These are phyloP conservation scores for Odontocerum albicorne DNA, from an alignment of 2,888 invertebrate species.

Conservation along the genomic window DNA sequence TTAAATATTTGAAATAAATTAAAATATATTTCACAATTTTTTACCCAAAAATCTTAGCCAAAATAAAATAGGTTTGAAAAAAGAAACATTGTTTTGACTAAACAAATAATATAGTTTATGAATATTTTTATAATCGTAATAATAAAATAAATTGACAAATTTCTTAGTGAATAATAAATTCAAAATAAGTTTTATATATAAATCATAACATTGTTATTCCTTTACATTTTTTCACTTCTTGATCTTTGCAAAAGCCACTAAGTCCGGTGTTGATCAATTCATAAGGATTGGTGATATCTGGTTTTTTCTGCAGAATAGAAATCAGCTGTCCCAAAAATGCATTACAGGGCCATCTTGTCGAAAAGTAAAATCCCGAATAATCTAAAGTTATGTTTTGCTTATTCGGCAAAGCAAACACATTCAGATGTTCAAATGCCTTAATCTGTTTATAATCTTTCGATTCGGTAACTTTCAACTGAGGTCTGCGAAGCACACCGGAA, in stretches of 20 bases:
- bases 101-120: no score
- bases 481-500: constrained; percentile 7
- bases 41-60: no score
- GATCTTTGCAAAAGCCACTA: constrained; percentile 41
- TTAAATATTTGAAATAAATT: no score
- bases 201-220: constrained; percentile 18
- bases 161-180: no score
- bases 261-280: constrained; percentile 40
- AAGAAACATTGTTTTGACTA: no score
- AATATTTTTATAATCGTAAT: no score
- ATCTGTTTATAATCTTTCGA: constrained; percentile 20
- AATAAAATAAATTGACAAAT: no score
- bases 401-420: constrained; percentile 40
- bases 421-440: constrained; percentile 22
- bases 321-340: constrained; percentile 48
- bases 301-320: constrained; percentile 36
- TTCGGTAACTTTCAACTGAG: constrained; percentile 21
- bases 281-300: constrained; percentile 19
- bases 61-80: no score
- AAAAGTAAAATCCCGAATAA: constrained; percentile 46
- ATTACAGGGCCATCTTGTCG: constrained; percentile 47
- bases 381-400: constrained; percentile 44
- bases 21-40: no score
- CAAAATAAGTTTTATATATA: no score
- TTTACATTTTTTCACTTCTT: constrained; percentile 17